These are phyloP conservation scores for Chrysaora quinquecirrha DNA, from an alignment of 30 jellyfish, hydroid and myxozoan genomes.

Conservation along the genomic window DNA sequence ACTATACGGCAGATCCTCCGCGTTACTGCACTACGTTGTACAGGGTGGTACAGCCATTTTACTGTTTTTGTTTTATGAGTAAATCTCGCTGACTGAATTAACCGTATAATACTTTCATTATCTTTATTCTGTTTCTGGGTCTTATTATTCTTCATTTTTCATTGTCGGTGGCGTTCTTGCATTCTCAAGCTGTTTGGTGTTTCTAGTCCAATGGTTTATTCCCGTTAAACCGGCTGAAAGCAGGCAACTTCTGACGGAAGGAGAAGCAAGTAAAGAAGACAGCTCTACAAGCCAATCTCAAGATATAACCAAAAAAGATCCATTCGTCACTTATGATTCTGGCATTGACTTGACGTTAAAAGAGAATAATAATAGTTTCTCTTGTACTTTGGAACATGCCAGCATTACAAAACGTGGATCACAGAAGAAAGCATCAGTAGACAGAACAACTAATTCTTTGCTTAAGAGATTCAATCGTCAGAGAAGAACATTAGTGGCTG, in stretches of 20 bases:
- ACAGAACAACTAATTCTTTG: constrained; percentile 4
- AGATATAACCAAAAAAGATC: constrained; percentile 33
- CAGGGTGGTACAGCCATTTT: no score
- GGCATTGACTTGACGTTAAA: constrained; percentile 62
- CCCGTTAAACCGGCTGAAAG: constrained; percentile 18
- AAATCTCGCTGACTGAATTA: no score
- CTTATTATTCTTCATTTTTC: constrained; percentile 68
- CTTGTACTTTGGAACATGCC: constrained; percentile 56
- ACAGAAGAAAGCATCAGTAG: neutral
- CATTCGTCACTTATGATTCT: constrained; percentile 57
- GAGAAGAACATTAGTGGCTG: constrained; percentile 35
- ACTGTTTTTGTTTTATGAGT: no score
- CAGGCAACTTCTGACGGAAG: neutral
- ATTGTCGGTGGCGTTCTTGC: constrained; percentile 62
- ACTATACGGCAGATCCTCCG: no score
- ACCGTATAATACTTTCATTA: neutral
- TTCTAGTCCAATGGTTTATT: constrained; percentile 72
- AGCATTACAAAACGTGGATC: neutral
- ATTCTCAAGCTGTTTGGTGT: constrained; percentile 47
- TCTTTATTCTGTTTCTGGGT: constrained; percentile 56
- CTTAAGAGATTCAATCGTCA: constrained; percentile 33
- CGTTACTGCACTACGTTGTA: no score
- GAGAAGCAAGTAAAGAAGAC: neutral
- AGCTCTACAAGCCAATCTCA: constrained; percentile 5
- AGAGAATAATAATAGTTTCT: constrained; percentile 11